phyloP scores from a whole-genome alignment of 92 coral and sea anemone genomes.

The Ricordea florida region DNA sequence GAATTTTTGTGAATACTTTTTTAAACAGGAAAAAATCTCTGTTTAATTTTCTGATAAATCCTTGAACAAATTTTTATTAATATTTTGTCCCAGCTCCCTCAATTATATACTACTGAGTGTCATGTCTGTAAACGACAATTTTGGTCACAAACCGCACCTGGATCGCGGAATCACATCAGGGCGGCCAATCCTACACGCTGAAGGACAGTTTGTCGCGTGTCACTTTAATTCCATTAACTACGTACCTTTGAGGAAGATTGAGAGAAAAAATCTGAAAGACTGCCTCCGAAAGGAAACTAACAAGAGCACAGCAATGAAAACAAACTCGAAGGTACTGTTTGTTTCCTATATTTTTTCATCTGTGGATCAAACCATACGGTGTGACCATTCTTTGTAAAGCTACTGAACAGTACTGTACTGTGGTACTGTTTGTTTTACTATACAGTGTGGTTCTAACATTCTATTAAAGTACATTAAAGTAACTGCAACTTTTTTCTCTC shows the following conservation, averaged over 20 bases:
- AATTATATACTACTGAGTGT: too few species aligned
- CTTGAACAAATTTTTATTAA: too few species aligned
- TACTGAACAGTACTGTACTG: not conserved
- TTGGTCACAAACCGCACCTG: too few species aligned
- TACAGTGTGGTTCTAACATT: not conserved
- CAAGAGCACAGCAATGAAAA: not conserved
- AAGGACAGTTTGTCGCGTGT: constrained; percentile 24
- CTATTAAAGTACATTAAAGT: not conserved
- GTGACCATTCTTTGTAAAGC: too few species aligned
- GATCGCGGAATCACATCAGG: not conserved
- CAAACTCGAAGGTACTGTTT: not conserved
- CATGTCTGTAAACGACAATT: too few species aligned
- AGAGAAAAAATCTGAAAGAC: not conserved
- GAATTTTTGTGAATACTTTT: too few species aligned
- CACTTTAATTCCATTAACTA: constrained; percentile 9
- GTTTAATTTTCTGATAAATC: too few species aligned
- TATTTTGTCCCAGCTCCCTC: too few species aligned
- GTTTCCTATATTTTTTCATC: too few species aligned
- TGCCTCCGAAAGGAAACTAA: not conserved
- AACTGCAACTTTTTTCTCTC: not conserved
- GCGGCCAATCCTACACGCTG: constrained; percentile 25
- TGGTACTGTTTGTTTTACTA: not conserved
- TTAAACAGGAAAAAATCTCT: too few species aligned
- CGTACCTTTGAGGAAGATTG: constrained; percentile 5
- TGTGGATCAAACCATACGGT: not conserved